Percentiles rank a stretch among this genome's conserved stretches.
phyloP scores from a whole-genome alignment of 2,113 vertebrate genomes.

The Actenoides hombroni region DNA sequence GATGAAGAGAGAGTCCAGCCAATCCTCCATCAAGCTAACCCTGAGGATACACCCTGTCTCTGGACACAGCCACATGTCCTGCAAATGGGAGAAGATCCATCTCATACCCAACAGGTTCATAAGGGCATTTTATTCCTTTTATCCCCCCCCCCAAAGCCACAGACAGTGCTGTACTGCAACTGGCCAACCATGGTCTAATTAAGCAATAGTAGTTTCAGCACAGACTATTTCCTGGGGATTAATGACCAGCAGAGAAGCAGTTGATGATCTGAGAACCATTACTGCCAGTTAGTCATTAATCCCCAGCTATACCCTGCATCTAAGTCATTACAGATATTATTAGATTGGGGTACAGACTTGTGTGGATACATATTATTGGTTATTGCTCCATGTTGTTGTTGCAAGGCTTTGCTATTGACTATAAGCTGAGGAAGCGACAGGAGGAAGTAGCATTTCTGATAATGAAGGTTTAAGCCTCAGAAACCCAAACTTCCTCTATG shows the following conservation, averaged over 20 bases:
- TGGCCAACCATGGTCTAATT: slow-evolving; percentile 32
- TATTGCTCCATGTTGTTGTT: background rate
- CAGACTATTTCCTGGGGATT: slow-evolving; percentile 54
- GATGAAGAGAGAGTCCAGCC: background rate
- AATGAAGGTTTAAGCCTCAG: slow-evolving; percentile 19
- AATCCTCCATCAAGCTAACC: background rate
- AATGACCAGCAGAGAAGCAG: slow-evolving; percentile 41
- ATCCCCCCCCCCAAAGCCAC: background rate
- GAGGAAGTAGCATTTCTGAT: background rate
- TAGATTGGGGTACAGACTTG: background rate
- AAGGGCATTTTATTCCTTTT: background rate
- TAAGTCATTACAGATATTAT: slow-evolving; percentile 4
- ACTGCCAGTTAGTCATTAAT: slow-evolving; percentile 45
- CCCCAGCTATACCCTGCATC: background rate
- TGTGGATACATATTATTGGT: background rate
- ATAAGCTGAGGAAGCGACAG: background rate
- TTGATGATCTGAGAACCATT: slow-evolving; percentile 56
- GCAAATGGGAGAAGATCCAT: background rate
- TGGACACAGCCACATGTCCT: background rate
- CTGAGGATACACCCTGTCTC: background rate
- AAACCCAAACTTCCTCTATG: background rate
- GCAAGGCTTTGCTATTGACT: background rate
- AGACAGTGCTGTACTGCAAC: background rate
- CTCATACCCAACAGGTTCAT: background rate
- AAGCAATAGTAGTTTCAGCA: slow-evolving; percentile 6